phyloP scores from a whole-genome alignment of 2,797 vertebrate genomes.

The Masticophis lateralis region DNA sequence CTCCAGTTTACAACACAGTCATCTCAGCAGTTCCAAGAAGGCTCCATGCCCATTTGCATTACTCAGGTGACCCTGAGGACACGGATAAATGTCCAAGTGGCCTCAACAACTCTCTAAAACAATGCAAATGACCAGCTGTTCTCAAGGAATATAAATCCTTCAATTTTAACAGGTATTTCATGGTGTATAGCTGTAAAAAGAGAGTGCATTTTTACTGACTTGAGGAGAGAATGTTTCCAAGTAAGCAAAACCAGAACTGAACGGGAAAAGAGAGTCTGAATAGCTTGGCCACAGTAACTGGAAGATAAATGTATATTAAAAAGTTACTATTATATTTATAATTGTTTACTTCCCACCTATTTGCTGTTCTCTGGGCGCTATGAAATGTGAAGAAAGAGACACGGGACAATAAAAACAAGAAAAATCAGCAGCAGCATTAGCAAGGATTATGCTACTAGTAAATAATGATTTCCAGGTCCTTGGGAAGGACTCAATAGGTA shows the following conservation, averaged over 20 bases:
- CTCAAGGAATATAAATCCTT: too few species aligned
- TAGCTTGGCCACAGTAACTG: not conserved
- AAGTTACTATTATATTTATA: not conserved
- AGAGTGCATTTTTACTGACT: not conserved
- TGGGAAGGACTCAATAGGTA: not conserved
- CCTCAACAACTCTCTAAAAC: too few species aligned
- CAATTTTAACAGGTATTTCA: too few species aligned
- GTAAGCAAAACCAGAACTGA: not conserved
- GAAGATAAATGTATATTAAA: not conserved
- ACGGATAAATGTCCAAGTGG: too few species aligned
- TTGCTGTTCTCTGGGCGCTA: not conserved
- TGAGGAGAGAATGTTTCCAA: not conserved
- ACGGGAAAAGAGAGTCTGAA: not conserved
- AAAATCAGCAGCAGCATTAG: not conserved
- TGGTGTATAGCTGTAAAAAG: too few species aligned
- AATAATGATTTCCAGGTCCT: not conserved
- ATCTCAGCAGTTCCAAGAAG: too few species aligned
- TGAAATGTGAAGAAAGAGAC: not conserved
- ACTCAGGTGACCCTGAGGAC: too few species aligned
- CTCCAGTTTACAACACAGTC: too few species aligned
- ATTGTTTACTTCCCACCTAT: not conserved
- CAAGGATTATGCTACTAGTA: not conserved
- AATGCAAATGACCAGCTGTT: too few species aligned
- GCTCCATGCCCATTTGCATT: too few species aligned
- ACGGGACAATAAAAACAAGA: not conserved